Evolutionary conservation across 1,140 invertebrate species (phyloP), one percentile per base, ranked within the genome.

Genomic region (Drosophila kanapiae): DNA sequence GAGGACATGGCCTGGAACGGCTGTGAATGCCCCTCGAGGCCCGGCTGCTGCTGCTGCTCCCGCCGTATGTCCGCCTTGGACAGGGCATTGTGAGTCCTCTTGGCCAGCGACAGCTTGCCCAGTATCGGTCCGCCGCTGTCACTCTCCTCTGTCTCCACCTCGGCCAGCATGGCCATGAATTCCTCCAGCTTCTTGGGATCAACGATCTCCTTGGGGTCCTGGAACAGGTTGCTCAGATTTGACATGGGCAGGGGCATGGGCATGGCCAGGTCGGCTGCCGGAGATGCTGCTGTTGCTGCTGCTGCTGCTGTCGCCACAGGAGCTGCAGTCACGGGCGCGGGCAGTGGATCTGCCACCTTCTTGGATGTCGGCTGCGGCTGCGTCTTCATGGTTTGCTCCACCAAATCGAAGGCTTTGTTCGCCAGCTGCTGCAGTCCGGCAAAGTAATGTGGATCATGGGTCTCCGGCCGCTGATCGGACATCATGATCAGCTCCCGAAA

Each of bases 81-180:
- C 48, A 94, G 82, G 2, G 94, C 94, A 23, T 95, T 95, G 91
- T 94, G 95, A 13, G 95, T 95, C 75, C 95, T 91, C 31, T 94
- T 93, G 14, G 94, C 93, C 63, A 95, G 93, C 4, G 95, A 94
- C 3, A 95, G 93, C 70, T 94, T 94, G 7, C 95, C 95, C 33
- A 96, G 91, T 45, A 95, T 86, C 16, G 94, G 93, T 76, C 91
- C 93, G 47, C 94, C 94, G 51, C 94, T 94, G 84, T 96, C 95
- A 85, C 95, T 95, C 83, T 96, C 95, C 79, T 95, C 96, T 0
- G 95, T 94, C 68, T 95, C 95, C 11, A 92, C 91, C 6, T 93
- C 91, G 74, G 93, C 94, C 38, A 93, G 91, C 81, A 94, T 93
- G 77, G 93, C 94, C 51, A 93, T 81, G 51, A 92, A 94, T 63